Conservation (phyloP, 2,888 invertebrate species). For the Xanthorhoe spadicearia region DNA sequence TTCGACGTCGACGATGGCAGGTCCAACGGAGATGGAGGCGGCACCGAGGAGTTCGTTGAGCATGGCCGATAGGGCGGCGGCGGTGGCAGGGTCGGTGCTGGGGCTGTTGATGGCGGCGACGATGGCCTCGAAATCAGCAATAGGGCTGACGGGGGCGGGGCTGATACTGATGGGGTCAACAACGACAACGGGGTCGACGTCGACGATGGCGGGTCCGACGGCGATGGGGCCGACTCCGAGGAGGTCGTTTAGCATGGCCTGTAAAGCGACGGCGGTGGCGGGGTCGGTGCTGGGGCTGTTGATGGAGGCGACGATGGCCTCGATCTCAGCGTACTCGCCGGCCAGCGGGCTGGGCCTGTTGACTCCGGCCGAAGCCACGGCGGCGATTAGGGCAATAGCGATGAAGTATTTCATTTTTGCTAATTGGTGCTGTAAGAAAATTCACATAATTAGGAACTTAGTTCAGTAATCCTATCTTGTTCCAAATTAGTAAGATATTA, state of each 20-base stretch:
- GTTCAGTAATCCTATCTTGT: background rate
- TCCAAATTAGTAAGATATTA: no score
- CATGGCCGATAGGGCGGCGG: slow-evolving; percentile 43
- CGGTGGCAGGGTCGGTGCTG: slow-evolving; percentile 48
- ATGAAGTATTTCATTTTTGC: slow-evolving; percentile 68
- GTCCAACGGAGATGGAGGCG: slow-evolving; percentile 36
- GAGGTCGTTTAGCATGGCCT: background rate
- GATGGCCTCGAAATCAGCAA: slow-evolving; percentile 22
- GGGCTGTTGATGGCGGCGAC: slow-evolving; percentile 47
- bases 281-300: slow-evolving; percentile 47
- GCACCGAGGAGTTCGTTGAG: slow-evolving; percentile 36
- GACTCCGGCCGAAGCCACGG: slow-evolving; percentile 62
- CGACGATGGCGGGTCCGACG: slow-evolving; percentile 40
- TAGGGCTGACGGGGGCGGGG: slow-evolving; percentile 10
- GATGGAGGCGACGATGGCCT: slow-evolving; percentile 45
- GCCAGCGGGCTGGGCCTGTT: slow-evolving; percentile 47
- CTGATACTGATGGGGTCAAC: slow-evolving; percentile 28
- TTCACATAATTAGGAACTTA: background rate
- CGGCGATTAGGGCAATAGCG: slow-evolving; percentile 64
- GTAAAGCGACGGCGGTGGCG: slow-evolving; percentile 43
- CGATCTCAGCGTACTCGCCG: slow-evolving; percentile 32
- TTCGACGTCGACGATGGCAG: slow-evolving; percentile 37
- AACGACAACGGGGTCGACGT: slow-evolving; percentile 37
- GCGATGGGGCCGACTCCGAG: background rate
- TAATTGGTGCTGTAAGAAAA: slow-evolving; percentile 5